Conservation (phyloP, 2,888 invertebrate genomes). For the Clistopyga incitator region DNA sequence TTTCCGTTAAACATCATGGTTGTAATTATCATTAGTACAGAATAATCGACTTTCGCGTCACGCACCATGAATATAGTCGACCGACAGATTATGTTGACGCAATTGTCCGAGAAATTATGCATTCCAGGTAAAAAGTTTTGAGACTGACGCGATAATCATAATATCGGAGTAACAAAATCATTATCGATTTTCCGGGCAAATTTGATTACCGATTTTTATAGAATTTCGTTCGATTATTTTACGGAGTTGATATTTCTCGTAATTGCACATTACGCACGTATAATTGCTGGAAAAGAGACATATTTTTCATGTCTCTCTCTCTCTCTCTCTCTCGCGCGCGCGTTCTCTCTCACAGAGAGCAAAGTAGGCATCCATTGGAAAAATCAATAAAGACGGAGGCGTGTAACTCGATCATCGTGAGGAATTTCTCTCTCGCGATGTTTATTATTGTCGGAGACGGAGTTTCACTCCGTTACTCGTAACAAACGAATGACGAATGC, state of each 20-base stretch:
- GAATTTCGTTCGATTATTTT: not conserved
- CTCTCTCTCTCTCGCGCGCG: too few species aligned
- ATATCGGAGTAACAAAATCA: not conserved
- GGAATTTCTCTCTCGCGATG: slow-evolving; percentile 29
- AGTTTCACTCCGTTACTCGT: not conserved
- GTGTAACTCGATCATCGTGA: slow-evolving; percentile 37
- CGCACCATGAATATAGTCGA: not conserved
- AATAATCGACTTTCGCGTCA: slow-evolving; percentile 38
- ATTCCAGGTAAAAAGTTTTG: not conserved
- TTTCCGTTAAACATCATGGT: not conserved
- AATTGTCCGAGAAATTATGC: not conserved
- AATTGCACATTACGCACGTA: not conserved
- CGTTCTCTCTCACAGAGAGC: not conserved
- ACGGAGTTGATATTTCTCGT: not conserved
- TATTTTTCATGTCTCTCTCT: not conserved
- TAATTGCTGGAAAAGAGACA: not conserved
- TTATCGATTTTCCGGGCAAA: not conserved
- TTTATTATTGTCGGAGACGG: slow-evolving; percentile 15
- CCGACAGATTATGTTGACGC: slow-evolving; percentile 7
- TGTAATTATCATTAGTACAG: slow-evolving; percentile 7
- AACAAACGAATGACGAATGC: not conserved
- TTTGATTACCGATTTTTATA: not conserved
- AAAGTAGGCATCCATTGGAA: slow-evolving; percentile 58
- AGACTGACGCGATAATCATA: slow-evolving; percentile 11
- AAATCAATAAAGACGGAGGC: slow-evolving; percentile 57